Base-by-base conservation (phyloP, 1,140 invertebrate species). In the Drosophila repleta region DNA sequence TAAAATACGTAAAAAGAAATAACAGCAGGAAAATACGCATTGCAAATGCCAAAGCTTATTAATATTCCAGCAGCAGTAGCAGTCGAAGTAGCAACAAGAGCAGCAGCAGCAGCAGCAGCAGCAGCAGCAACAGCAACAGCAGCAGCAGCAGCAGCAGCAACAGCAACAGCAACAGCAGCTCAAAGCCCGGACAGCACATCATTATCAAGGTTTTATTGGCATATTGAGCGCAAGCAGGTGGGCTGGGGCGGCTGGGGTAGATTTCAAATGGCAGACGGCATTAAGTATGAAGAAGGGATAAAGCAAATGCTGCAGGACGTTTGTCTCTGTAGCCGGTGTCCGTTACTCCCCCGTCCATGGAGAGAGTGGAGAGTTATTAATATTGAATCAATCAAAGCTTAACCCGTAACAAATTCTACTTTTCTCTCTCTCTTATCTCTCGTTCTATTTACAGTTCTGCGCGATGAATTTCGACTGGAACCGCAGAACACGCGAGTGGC, bases 391-490 rank as follows among this genome's bases (percentile, higher is more conserved):
- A 84, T 89, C 83, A 89, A 79, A 89, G 83, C 70, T 88, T 79
- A 67, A 64, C 46, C 55, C 48, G 41, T 35, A 43, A 26, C 51
- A 35, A 35, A 35, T 11, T 35, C 46, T 53, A 46, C 48, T 70
- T 68, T 35, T 15, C 5, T 24, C 0, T 32, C 10, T n/a, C 32
- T 15, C 7, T 63, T 1, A n/a, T 57, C 13, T 13, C n/a, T 39
- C 11, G 2, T 15, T 41, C 32, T 17, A 11, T 37, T 93, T 15
- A 17, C 53, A 97, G 97, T 96, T 79, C 92, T 97, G 15, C 94
- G 95, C 67, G 96, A 97, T 90, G 96, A 97, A 67, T 98, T 98
- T 90, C 94, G 96, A 43, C 92, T 95, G 56, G 94, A 95, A 68
- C 97, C 96, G 17, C 94, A 95, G 61, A 95, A 95, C 74, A 94